phyloP scores from a whole-genome alignment of 2,888 invertebrate species.

The Apamea crenata region DNA sequence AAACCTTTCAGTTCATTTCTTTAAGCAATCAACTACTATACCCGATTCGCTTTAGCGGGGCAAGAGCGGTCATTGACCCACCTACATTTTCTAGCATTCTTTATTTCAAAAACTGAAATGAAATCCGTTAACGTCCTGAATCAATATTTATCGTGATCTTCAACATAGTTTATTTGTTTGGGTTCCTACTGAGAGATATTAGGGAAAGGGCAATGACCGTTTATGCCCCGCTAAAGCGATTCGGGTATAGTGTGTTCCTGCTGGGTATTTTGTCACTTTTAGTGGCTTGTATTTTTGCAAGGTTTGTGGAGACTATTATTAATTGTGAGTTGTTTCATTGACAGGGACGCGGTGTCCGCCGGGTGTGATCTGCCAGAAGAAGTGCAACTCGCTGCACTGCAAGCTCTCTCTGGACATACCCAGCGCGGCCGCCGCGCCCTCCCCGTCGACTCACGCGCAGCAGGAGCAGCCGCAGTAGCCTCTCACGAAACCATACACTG shows the following conservation, averaged over 20 bases:
- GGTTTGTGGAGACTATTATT: background rate
- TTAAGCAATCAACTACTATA: background rate
- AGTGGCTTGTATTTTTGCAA: background rate
- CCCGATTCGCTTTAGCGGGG: background rate
- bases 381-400: conserved; percentile 47
- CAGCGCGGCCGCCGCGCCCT: background rate
- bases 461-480: background rate
- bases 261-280: background rate
- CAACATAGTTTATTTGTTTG: background rate
- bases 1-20: background rate
- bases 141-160: no score
- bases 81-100: no score
- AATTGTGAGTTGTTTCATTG: background rate
- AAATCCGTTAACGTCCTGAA: no score
- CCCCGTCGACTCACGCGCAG: background rate
- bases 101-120: no score
- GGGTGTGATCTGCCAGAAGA: conserved; percentile 38
- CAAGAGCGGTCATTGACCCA: no score
- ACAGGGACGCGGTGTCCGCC: conserved; percentile 61
- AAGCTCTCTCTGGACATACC: conserved; percentile 18
- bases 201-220: background rate
- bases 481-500: conserved; percentile 16
- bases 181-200: background rate
- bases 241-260: background rate
- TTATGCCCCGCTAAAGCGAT: background rate